phyloP scores from a whole-genome alignment of 2,113 vertebrate genomes.

The Uropsilus gracilis region DNA sequence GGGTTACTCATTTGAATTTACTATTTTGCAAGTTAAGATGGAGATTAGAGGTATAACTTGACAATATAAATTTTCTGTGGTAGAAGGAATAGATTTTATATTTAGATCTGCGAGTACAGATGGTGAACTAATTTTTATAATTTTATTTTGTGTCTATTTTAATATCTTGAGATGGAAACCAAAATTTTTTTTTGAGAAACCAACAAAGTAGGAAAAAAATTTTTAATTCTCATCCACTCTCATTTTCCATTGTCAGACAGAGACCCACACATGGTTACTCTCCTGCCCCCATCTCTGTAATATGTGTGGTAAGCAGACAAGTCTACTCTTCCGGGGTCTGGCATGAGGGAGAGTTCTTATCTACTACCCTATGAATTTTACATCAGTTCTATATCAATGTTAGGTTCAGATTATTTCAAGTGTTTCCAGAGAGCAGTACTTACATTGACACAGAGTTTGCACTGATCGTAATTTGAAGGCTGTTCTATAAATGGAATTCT shows the following conservation, averaged over 20 bases:
- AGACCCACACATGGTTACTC: fast-evolving
- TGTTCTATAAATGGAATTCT: slow-evolving; percentile 87
- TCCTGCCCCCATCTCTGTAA: background rate
- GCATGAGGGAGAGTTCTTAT: background rate
- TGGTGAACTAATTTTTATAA: background rate
- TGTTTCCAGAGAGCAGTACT: slow-evolving; percentile 71
- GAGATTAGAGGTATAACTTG: background rate
- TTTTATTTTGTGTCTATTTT: background rate
- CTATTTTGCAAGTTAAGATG: background rate
- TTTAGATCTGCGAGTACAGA: background rate
- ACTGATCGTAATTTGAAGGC: slow-evolving; percentile 89
- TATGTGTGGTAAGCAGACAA: background rate
- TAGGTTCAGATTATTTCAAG: background rate
- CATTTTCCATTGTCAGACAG: background rate
- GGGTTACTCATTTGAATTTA: background rate
- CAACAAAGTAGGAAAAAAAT: background rate
- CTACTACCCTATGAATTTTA: background rate
- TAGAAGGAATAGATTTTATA: background rate
- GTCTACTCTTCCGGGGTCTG: background rate
- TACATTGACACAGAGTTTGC: slow-evolving; percentile 90
- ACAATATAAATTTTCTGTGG: background rate
- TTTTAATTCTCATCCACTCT: background rate
- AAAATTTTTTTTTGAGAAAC: background rate
- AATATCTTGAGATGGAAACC: background rate
- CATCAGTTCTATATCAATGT: background rate